Evolutionary conservation across 2,113 vertebrate genomes (phyloP).

Genomic region (Barbus barbus): DNA sequence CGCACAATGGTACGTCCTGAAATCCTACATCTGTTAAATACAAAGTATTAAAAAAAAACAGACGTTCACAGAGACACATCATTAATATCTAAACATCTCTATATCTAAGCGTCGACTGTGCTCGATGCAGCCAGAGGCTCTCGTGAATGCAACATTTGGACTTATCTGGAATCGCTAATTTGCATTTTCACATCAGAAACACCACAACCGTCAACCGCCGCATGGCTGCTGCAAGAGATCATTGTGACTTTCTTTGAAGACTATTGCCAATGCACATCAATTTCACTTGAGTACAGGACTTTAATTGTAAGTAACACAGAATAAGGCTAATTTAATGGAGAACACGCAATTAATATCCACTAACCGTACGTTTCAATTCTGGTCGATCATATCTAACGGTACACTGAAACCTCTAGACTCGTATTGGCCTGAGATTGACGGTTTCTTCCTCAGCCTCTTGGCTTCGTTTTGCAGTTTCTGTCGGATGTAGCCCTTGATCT

Average conservation of each 20-base stretch:
- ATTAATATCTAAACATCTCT: constrained; percentile 48
- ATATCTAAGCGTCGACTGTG: constrained; percentile 39
- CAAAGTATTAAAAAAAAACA: constrained; percentile 48
- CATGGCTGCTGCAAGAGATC: constrained; percentile 5
- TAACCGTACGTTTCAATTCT: constrained; percentile 48
- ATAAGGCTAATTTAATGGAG: constrained; percentile 41
- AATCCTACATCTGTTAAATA: constrained; percentile 53
- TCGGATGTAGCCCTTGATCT: constrained; percentile 70
- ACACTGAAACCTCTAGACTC: constrained; percentile 48
- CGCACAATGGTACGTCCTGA: constrained; percentile 34
- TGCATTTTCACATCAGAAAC: constrained; percentile 35
- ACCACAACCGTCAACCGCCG: constrained; percentile 20
- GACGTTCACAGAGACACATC: constrained; percentile 53
- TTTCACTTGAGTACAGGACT: constrained; percentile 16
- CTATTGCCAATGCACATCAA: constrained; percentile 28
- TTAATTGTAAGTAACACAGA: constrained; percentile 33
- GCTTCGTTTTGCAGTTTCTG: constrained; percentile 71
- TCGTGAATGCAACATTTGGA: constrained; percentile 46
- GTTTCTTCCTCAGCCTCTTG: constrained; percentile 65
- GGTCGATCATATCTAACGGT: constrained; percentile 41
- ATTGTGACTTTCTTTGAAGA: constrained; percentile 28
- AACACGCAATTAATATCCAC: constrained; percentile 35
- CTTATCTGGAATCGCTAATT: constrained; percentile 30
- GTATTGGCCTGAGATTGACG: constrained; percentile 40
- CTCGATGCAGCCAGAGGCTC: constrained; percentile 42